These are phyloP conservation scores for Chrosomus eos DNA, from an alignment of 2,797 vertebrate species.

Conservation along the genomic window DNA sequence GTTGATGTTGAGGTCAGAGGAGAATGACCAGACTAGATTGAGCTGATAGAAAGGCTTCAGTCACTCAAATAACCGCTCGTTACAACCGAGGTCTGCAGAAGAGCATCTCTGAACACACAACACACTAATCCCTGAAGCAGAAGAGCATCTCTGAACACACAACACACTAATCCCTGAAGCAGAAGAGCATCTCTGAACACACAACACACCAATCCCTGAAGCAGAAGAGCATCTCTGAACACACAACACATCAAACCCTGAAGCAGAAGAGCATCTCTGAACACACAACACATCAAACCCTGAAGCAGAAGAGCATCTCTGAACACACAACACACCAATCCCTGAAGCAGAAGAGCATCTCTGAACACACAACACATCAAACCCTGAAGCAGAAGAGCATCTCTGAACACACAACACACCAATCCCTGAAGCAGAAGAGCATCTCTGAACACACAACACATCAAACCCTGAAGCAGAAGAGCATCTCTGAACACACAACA, in stretches of 20 bases:
- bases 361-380: rapidly evolving
- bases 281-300: rapidly evolving
- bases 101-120: neutral
- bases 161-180: rapidly evolving
- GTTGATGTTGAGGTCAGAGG: constrained; percentile 54
- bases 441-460: neutral
- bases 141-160: neutral
- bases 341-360: neutral
- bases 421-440: rapidly evolving
- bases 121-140: rapidly evolving
- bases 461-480: rapidly evolving
- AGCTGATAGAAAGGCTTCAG: neutral
- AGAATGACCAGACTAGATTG: constrained; percentile 38
- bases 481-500: neutral
- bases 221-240: neutral
- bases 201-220: rapidly evolving
- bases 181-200: neutral
- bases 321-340: rapidly evolving
- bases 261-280: neutral
- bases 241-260: rapidly evolving
- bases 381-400: neutral
- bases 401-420: neutral
- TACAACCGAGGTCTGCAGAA: too few species aligned
- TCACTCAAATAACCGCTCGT: neutral
- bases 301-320: neutral